Base-by-base conservation (phyloP, 2,888 invertebrate genomes). In the Tinea trinotella region DNA sequence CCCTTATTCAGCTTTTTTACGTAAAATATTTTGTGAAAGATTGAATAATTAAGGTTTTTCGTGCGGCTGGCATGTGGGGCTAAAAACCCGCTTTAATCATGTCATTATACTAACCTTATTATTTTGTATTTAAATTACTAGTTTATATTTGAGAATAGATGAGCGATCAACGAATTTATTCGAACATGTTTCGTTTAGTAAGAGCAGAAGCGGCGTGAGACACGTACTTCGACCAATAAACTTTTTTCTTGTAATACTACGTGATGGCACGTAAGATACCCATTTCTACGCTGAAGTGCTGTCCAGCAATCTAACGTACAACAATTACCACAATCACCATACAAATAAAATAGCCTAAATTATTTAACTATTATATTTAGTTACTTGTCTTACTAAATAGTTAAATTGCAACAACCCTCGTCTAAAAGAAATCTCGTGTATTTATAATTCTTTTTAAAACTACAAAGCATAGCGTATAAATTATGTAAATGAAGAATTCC, bases 211-310 rank as follows among this genome's bases (percentile, higher is more conserved):
- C 13, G 40, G 12, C 40, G 13, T 2, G 15, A 40, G 19, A 46
- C 46, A 46, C 46, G 46, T 46, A 18, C 46, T 19, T 46, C 19
- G 18, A 46, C 19, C 46, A 19, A 50, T 50, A 50, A 48, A 50
- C 18, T 50, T 22, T 50, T 50, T 24, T 50, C 24, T 50, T 24
- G 18, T 5, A 50, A 15, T 24, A 18, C 9, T 18, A 50, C 50
- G 50, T 50, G 50, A 50, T 50, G 50, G 50, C 50, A 50, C 50
- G 50, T 24, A 24, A 24, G 50, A 15, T n/a, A 13, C 50, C 24
- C 50, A 15, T 24, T 13, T 15, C 50, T 50, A 50, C 50, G 22
- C 10, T 9, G 9, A 50, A 46, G 46, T 46, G 19, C 3, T 46
- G 46, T 46, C 46, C 46, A 10, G 7, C 40, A 40, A 40, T 40